phyloP scores from a whole-genome alignment of 2,888 invertebrate genomes.

The Cephonodes hylas region DNA sequence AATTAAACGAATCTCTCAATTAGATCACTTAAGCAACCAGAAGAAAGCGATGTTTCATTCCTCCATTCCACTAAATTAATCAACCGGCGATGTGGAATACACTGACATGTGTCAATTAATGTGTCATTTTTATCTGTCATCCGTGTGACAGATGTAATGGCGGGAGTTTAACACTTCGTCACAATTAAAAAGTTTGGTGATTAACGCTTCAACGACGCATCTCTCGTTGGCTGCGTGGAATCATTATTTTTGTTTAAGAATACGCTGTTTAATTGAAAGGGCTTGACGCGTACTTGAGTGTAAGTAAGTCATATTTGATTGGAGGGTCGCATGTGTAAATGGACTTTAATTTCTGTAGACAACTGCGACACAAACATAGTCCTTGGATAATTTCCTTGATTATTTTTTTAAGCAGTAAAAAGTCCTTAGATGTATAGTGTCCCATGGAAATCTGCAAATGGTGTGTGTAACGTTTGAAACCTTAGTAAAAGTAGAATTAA shows the following conservation, averaged over 20 bases:
- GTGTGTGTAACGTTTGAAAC: no score
- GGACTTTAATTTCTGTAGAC: no score
- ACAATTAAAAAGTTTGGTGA: neutral
- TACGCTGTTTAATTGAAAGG: neutral
- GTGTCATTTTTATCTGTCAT: slow-evolving; percentile 19
- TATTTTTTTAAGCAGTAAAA: no score
- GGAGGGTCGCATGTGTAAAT: no score
- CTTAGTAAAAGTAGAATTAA: no score
- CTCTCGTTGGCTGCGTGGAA: neutral
- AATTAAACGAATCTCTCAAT: slow-evolving; percentile 22
- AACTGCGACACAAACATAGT: no score
- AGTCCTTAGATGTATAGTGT: no score
- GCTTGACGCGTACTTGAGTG: no score
- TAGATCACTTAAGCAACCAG: slow-evolving; percentile 27
- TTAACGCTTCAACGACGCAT: neutral
- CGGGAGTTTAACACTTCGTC: slow-evolving; percentile 1
- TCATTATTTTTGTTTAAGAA: neutral
- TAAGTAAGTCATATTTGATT: no score
- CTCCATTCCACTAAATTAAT: slow-evolving; percentile 21
- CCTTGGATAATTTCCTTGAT: no score
- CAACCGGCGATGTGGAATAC: slow-evolving; percentile 22
- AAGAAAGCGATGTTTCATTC: slow-evolving; percentile 26
- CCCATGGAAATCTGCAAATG: no score
- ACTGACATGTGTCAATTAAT: slow-evolving; percentile 22
- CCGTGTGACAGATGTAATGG: slow-evolving; percentile 10